phyloP scores from a whole-genome alignment of 2,113 vertebrate genomes.

The Setophaga coronata region DNA sequence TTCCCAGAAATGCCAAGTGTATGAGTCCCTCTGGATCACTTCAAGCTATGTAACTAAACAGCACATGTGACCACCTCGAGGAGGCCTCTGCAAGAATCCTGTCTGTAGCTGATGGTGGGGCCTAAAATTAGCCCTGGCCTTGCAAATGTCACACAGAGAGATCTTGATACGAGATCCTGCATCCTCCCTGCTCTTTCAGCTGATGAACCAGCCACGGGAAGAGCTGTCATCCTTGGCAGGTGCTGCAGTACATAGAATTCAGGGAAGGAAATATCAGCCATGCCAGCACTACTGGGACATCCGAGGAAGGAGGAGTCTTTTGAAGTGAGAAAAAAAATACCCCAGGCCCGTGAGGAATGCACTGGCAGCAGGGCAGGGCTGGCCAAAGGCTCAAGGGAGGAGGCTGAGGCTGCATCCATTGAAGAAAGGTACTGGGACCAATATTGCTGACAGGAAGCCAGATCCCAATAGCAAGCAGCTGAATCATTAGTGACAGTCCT shows the following conservation, averaged over 20 bases:
- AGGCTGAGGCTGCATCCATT: accelerated
- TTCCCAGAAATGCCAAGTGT: neutral
- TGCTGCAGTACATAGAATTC: neutral
- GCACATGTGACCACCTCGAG: neutral
- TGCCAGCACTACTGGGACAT: neutral
- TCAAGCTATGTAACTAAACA: neutral
- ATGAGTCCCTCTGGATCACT: neutral
- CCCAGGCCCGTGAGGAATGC: neutral
- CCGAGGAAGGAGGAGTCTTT: neutral
- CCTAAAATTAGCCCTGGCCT: constrained; percentile 34
- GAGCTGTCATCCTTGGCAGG: neutral
- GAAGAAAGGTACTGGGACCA: neutral
- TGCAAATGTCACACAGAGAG: constrained; percentile 12
- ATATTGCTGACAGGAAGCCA: neutral
- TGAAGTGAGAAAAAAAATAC: neutral
- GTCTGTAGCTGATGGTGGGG: neutral
- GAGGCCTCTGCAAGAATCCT: neutral
- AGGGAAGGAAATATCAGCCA: neutral
- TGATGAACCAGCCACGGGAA: neutral
- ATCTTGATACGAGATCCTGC: neutral
- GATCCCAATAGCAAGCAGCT: neutral
- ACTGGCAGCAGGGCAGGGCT: neutral
- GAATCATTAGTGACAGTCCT: neutral
- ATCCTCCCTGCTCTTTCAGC: neutral
- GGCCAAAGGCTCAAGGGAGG: neutral